These are phyloP conservation scores for Magallana angulata DNA, from an alignment of 1,140 invertebrate genomes.

Conservation along the genomic window DNA sequence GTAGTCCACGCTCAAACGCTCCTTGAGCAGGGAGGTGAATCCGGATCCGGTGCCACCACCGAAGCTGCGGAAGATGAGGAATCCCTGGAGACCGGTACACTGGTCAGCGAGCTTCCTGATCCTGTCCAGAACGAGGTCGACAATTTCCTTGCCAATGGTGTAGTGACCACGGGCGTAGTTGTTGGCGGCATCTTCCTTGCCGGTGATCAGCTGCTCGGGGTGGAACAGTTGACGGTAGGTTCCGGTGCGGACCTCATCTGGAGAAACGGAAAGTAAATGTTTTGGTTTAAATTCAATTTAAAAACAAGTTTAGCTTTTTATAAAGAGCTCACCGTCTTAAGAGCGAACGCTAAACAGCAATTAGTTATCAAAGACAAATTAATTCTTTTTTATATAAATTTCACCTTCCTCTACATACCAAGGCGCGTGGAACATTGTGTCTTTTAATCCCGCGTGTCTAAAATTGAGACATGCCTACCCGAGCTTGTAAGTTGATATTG, in stretches of 20 bases:
- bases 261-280: slow-evolving; percentile 12
- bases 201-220: slow-evolving; percentile 89
- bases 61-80: slow-evolving; percentile 60
- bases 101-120: slow-evolving; percentile 70
- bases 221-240: slow-evolving; percentile 84
- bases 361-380: no score
- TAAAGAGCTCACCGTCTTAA: no score
- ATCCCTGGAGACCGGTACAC: slow-evolving; percentile 69
- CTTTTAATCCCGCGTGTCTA: no score
- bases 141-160: slow-evolving; percentile 80
- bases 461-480: no score
- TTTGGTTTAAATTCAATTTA: neutral
- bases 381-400: no score
- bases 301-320: no score
- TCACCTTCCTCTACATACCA: no score
- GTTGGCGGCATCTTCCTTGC: slow-evolving; percentile 82
- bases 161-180: slow-evolving; percentile 84
- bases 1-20: slow-evolving; percentile 92
- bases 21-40: slow-evolving; percentile 93
- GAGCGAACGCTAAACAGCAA: no score
- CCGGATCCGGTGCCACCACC: slow-evolving; percentile 80
- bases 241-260: slow-evolving; percentile 79
- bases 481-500: no score
- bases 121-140: slow-evolving; percentile 79
- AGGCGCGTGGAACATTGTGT: no score